Conservation (phyloP, 2,797 vertebrate species). For the Babyrousa celebensis region DNA sequence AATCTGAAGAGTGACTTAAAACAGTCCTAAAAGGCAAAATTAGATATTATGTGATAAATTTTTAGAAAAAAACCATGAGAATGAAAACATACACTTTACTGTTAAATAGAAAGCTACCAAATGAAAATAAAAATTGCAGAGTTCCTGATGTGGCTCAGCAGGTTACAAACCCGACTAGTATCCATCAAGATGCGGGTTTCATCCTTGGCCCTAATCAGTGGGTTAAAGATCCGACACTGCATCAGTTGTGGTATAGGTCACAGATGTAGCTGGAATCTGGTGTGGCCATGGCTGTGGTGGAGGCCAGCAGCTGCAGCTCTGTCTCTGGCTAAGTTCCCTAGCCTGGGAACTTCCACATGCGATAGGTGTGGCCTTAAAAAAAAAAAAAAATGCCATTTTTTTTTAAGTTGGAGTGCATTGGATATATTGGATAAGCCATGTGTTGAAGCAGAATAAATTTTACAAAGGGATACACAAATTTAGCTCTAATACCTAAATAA, state of each 20-base stretch:
- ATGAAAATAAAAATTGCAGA: neutral
- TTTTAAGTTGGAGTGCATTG: neutral
- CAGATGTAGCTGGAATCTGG: too few species aligned
- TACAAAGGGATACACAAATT: neutral
- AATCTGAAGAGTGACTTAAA: neutral
- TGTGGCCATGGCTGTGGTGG: too few species aligned
- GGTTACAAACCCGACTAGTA: too few species aligned
- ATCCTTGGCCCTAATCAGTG: too few species aligned
- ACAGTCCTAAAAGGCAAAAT: neutral
- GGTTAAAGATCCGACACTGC: too few species aligned
- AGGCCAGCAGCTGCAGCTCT: too few species aligned
- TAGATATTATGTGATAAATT: conserved; percentile 1
- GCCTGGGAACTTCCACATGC: too few species aligned
- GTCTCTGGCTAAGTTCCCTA: too few species aligned
- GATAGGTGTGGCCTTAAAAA: too few species aligned
- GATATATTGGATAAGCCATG: neutral
- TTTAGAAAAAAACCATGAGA: neutral
- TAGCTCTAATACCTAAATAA: neutral
- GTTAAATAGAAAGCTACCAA: neutral
- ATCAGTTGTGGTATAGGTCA: too few species aligned
- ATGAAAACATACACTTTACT: neutral
- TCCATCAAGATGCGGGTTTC: too few species aligned
- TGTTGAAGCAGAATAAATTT: conserved; percentile 15
- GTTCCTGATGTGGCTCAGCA: too few species aligned
- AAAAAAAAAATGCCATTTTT: neutral